Base-by-base conservation (phyloP, 2,797 vertebrate species). In the Esox masquinongy region DNA sequence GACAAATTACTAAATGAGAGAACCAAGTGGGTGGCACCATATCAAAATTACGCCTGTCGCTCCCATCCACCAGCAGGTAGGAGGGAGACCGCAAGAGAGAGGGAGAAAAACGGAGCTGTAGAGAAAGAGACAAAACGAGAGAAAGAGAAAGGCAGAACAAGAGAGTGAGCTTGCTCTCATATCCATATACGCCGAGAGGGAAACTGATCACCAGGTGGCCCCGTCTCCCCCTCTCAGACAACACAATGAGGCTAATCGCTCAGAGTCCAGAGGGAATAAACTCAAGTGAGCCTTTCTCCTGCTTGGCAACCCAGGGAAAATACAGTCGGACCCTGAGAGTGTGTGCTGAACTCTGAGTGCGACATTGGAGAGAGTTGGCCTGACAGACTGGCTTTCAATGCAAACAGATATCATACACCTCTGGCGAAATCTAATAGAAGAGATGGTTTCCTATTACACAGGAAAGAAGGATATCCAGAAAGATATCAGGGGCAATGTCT, bases 1-100 rank as follows among this genome's bases (percentile, higher is more conserved):
- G 95, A 93, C 94, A 94, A 94, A 96, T 93, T 88, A 93, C 92
- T 94, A 92, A 95, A 94, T 84, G 91, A 93, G 91, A 88, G 90
- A 90, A 88, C 91, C 91, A 92, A 94, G 94, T 72, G 90, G 91
- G 90, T 89, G 90, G 92, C 79, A 88, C 70, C 73, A 43, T 75
- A 72, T 74, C 47, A 47, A 59, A 80, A 83, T 80, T 73, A 74
- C 69, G 16, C 63, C 72, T 16, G 73, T 83, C 72, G 70, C 74
- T 74, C 77, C 59, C 73, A 80, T 77, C 80, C 76, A 79, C 68
- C 22, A 17, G 36, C 76, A 69, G 74, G 82, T 77, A 77, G 79
- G 51, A 69, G 70, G 72, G 36, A 59, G 0, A 59, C 7, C 1
- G 8, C 4, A 68, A 17, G 8, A 63, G 56, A 22, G 29, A n/a